Evolutionary conservation across 2,113 vertebrate species (phyloP).

Genomic region (Esox niger): DNA sequence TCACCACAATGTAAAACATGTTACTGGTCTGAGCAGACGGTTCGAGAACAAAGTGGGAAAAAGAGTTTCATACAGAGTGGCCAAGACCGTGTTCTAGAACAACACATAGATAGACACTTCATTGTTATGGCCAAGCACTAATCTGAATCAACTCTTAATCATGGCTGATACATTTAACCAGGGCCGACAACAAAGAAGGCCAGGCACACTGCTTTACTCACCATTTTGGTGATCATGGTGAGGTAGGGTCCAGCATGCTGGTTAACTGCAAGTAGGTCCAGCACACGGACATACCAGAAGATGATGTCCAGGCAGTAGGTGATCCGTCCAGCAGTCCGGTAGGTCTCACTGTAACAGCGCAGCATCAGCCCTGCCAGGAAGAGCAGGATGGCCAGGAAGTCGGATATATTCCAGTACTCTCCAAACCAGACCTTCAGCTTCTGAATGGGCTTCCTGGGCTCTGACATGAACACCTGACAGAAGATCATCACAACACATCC

Average conservation of each 20-base stretch:
- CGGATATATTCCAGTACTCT: constrained; percentile 95
- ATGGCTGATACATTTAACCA: too few relatives aligned
- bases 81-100: too few relatives aligned
- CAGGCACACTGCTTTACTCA: constrained; percentile 64
- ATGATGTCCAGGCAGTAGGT: constrained; percentile 93
- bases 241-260: constrained; percentile 93
- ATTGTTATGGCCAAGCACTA: too few relatives aligned
- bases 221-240: constrained; percentile 98
- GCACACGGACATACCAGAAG: constrained; percentile 92
- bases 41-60: neutral
- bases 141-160: too few relatives aligned
- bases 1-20: constrained; percentile 98
- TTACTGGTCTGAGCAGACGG: constrained; percentile 80
- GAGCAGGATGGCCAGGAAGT: constrained; percentile 84
- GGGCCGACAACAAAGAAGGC: too few relatives aligned
- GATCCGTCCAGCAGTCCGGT: constrained; percentile 77
- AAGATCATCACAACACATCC: neutral
- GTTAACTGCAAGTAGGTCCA: constrained; percentile 94
- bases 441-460: constrained; percentile 85
- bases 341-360: constrained; percentile 73
- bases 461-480: constrained; percentile 85
- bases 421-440: constrained; percentile 95
- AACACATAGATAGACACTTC: too few relatives aligned
- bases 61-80: too few relatives aligned
- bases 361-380: constrained; percentile 84